A percentile compares a stretch with the other conserved stretches of the same genome.
Conservation (phyloP, 2,797 vertebrate species). For the Pipistrellus pygmaeus region DNA sequence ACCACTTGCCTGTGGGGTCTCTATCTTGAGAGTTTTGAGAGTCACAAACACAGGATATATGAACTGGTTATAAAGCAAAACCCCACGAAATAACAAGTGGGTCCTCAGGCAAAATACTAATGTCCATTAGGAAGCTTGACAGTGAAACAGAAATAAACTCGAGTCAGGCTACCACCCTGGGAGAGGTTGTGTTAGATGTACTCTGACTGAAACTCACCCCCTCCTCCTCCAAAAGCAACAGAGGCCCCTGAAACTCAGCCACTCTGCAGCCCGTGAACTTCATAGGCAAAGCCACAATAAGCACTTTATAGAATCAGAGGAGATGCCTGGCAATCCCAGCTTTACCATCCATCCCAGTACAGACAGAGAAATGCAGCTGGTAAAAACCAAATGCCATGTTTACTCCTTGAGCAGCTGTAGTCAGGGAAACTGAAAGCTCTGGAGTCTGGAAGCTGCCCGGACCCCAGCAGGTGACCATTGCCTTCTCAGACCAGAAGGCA, state of each 20-base stretch:
- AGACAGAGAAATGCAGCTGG: neutral
- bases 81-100: neutral
- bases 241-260: neutral
- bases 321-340: neutral
- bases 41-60: neutral
- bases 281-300: neutral
- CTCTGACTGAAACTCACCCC: neutral
- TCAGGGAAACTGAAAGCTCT: neutral
- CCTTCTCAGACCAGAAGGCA: neutral
- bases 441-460: neutral
- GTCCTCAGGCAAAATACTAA: neutral
- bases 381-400: neutral
- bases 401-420: neutral
- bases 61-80: neutral
- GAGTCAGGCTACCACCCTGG: neutral
- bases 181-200: neutral
- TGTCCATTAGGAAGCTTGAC: neutral
- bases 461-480: neutral
- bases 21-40: neutral
- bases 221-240: neutral
- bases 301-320: neutral
- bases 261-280: neutral
- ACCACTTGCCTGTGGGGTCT: neutral
- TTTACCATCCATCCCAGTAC: neutral
- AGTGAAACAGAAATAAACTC: constrained; percentile 2